These are phyloP conservation scores for Schizothorax lantsangensis DNA, from an alignment of 2,797 vertebrate species.

Conservation along the genomic window DNA sequence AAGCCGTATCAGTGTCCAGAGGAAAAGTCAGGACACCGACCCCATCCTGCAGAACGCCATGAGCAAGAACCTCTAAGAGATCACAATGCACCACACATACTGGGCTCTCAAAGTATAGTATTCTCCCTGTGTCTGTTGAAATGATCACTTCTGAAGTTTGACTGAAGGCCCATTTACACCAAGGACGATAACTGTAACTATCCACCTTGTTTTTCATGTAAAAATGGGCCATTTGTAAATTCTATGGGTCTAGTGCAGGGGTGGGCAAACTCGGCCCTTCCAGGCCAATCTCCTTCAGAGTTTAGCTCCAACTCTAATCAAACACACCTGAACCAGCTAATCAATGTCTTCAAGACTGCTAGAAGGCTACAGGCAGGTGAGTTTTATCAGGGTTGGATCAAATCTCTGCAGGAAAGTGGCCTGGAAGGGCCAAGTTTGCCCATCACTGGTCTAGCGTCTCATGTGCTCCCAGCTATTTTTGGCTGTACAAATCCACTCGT, in stretches of 20 bases:
- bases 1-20: conserved; percentile 71
- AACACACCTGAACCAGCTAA: too few relatives aligned
- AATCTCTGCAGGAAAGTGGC: too few relatives aligned
- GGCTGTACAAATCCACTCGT: too few relatives aligned
- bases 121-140: neutral
- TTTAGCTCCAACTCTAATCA: too few relatives aligned
- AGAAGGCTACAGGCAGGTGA: too few relatives aligned
- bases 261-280: too few relatives aligned
- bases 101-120: conserved; percentile 32
- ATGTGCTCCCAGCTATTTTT: neutral
- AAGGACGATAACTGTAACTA: neutral
- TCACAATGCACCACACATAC: conserved; percentile 28
- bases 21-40: conserved; percentile 5
- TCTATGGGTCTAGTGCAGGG: too few relatives aligned
- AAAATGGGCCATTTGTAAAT: neutral
- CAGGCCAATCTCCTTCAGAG: too few relatives aligned
- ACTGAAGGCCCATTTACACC: neutral
- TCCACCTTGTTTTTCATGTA: neutral
- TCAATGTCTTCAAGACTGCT: too few relatives aligned
- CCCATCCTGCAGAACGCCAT: neutral
- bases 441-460: neutral
- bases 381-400: too few relatives aligned
- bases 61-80: neutral
- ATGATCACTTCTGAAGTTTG: neutral
- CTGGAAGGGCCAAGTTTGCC: too few relatives aligned